phyloP scores from a whole-genome alignment of 2,888 invertebrate genomes.

The Ellobium chinense region DNA sequence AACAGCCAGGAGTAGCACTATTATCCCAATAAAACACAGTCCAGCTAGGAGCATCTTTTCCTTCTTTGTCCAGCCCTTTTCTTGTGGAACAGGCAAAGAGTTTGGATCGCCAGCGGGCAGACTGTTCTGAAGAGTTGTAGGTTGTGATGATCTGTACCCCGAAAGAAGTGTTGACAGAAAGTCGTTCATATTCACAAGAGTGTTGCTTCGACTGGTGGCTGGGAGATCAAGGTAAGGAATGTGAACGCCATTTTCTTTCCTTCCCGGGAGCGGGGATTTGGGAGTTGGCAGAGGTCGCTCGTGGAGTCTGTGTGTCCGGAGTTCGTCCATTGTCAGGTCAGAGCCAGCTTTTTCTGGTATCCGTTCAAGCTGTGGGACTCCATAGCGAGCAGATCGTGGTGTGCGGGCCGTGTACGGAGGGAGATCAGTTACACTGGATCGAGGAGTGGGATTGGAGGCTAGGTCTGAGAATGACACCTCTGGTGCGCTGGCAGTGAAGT shows the following conservation, averaged over 20 bases:
- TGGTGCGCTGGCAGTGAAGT: neutral
- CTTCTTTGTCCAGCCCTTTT: conserved; percentile 23
- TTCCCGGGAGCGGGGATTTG: neutral
- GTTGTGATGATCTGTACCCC: neutral
- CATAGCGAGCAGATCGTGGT: neutral
- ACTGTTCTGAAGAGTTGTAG: neutral
- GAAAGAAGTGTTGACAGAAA: conserved; percentile 3
- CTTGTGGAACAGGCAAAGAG: neutral
- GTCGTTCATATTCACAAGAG: conserved; percentile 3
- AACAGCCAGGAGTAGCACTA: conserved; percentile 3
- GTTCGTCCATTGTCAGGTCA: neutral
- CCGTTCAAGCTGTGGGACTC: neutral
- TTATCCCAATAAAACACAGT: neutral
- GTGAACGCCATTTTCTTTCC: conserved; percentile 25
- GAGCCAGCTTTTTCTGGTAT: neutral
- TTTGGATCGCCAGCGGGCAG: neutral
- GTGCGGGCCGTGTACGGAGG: neutral
- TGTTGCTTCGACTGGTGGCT: conserved; percentile 20
- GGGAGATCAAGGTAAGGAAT: conserved; percentile 25
- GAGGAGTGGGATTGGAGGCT: neutral
- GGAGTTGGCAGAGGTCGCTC: conserved; percentile 7
- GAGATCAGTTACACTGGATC: neutral
- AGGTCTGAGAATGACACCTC: neutral
- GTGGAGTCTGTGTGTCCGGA: conserved; percentile 1
- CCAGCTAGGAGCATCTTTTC: conserved; percentile 23